Conservation (phyloP, 2,888 invertebrate genomes). For the Protodeltote pygarga region DNA sequence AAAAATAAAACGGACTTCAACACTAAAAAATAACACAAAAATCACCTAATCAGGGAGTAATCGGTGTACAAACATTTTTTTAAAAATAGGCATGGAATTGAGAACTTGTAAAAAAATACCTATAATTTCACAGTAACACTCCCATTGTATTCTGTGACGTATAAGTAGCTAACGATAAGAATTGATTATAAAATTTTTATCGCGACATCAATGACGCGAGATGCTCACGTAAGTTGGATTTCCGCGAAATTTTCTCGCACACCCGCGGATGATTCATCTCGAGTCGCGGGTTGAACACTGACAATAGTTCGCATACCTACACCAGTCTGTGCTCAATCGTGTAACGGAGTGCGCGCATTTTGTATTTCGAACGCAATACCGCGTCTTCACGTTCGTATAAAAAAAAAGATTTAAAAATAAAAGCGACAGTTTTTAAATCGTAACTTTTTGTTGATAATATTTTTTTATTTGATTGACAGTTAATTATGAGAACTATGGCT, state of each 20-base stretch:
- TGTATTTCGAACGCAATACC: conserved; percentile 55
- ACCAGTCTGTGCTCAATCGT: conserved; percentile 65
- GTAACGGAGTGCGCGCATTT: conserved; percentile 60
- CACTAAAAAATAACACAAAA: too few relatives aligned
- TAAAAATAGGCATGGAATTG: too few relatives aligned
- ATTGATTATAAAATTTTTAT: conserved; percentile 10
- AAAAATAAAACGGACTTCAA: too few relatives aligned
- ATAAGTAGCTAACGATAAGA: conserved; percentile 6
- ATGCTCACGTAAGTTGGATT: conserved; percentile 52
- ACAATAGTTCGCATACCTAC: conserved; percentile 32
- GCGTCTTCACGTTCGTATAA: conserved; percentile 37
- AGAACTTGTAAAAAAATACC: too few relatives aligned
- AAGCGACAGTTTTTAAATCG: conserved; percentile 6
- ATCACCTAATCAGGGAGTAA: too few relatives aligned
- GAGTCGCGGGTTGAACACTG: conserved; percentile 51
- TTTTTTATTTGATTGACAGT: conserved; percentile 5
- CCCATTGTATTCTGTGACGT: too few relatives aligned
- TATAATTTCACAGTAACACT: too few relatives aligned
- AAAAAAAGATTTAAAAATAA: conserved; percentile 13
- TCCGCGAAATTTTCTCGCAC: conserved; percentile 70
- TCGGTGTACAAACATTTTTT: too few relatives aligned
- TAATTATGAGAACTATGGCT: conserved; percentile 61
- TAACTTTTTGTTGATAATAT: not conserved
- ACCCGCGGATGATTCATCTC: conserved; percentile 71
- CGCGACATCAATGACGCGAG: conserved; percentile 19